Percentiles rank a stretch among this genome's conserved stretches.
phyloP scores from a whole-genome alignment of 2,888 invertebrate genomes.

The Metalampra italica region DNA sequence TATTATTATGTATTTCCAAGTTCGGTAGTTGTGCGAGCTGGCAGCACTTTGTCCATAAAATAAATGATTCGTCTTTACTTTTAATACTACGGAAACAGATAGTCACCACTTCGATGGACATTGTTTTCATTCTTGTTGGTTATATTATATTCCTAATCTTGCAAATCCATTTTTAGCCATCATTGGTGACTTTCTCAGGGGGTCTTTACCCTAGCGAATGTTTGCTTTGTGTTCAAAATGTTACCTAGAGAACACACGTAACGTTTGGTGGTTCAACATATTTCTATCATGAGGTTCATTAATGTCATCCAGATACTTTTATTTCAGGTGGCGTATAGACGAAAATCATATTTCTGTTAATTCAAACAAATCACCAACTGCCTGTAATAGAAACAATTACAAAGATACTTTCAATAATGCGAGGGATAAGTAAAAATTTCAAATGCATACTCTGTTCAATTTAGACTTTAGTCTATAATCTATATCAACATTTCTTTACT shows the following conservation, averaged over 20 bases:
- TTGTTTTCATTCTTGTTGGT: no score
- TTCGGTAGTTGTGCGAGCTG: no score
- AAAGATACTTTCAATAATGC: constrained; percentile 22
- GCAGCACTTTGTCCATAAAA: no score
- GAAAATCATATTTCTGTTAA: constrained; percentile 55
- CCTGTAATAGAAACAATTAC: constrained; percentile 74
- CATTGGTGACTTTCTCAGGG: neutral
- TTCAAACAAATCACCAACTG: constrained; percentile 74
- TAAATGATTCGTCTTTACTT: no score
- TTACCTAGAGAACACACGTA: constrained; percentile 5
- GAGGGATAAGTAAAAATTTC: neutral
- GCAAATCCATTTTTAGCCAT: neutral
- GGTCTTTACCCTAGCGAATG: neutral
- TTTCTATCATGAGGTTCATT: constrained; percentile 42
- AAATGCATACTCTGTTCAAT: no score
- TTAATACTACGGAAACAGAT: no score
- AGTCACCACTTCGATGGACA: no score
- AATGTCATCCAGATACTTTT: constrained; percentile 56
- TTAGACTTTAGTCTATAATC: no score
- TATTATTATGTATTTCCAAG: no score
- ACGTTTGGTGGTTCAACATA: constrained; percentile 19
- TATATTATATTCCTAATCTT: no score
- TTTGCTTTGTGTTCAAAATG: neutral
- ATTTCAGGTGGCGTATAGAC: constrained; percentile 49
- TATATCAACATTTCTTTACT: no score